Evolutionary conservation across 1,140 invertebrate species (phyloP).

Genomic region (Odontomachus brunneus): DNA sequence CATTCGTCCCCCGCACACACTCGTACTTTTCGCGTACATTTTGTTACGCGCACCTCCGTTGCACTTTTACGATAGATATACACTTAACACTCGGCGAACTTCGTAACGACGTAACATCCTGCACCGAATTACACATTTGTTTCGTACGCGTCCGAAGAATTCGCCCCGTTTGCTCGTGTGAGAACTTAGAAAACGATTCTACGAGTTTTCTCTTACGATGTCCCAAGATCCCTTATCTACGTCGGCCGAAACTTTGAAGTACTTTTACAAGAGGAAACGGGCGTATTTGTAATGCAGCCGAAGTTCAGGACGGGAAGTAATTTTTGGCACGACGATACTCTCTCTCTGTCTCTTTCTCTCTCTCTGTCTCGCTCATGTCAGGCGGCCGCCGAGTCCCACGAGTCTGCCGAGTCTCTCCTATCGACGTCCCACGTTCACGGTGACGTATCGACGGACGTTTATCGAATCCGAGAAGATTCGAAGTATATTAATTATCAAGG

Average conservation of each 20-base stretch:
- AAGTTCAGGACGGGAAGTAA: slow-evolving; percentile 62
- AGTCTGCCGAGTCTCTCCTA: too few relatives aligned
- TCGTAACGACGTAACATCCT: slow-evolving; percentile 14
- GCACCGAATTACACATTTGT: slow-evolving; percentile 23
- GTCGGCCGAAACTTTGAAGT: slow-evolving; percentile 43
- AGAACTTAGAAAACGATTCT: slow-evolving; percentile 49
- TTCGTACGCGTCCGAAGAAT: slow-evolving; percentile 23
- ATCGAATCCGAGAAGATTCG: slow-evolving; percentile 44
- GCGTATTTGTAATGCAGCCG: slow-evolving; percentile 66
- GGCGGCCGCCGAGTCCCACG: too few relatives aligned
- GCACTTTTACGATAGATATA: neutral
- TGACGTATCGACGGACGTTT: slow-evolving; percentile 35
- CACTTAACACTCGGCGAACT: neutral
- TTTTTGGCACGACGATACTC: slow-evolving; percentile 52
- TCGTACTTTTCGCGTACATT: too few relatives aligned
- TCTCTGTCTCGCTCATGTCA: too few relatives aligned
- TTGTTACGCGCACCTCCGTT: too few relatives aligned
- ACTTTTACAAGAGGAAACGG: slow-evolving; percentile 36
- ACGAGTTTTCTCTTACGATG: slow-evolving; percentile 55
- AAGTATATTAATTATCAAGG: slow-evolving; percentile 42
- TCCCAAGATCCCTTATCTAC: slow-evolving; percentile 47
- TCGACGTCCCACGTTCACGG: neutral
- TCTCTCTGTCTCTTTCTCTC: slow-evolving; percentile 11
- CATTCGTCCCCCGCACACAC: too few relatives aligned
- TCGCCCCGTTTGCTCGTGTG: slow-evolving; percentile 7